phyloP scores from a whole-genome alignment of 92 coral and sea anemone genomes.

The Montipora capitata region DNA sequence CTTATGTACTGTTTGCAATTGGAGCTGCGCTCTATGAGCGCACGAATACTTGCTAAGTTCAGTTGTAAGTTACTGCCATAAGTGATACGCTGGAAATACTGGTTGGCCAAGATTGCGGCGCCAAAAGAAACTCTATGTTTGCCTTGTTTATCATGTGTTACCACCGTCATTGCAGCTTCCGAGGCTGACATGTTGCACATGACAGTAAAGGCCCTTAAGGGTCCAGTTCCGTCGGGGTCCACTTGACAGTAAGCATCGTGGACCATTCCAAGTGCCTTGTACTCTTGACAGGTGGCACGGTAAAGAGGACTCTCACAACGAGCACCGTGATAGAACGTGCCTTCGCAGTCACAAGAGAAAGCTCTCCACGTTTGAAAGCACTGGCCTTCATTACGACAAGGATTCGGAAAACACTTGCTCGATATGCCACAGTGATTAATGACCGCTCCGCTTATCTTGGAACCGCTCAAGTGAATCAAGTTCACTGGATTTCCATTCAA shows the following conservation, averaged over 20 bases:
- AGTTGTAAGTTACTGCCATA: conserved; percentile 57
- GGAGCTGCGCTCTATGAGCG: conserved; percentile 79
- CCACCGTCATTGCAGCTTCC: conserved; percentile 77
- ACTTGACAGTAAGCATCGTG: conserved; percentile 92
- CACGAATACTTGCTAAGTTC: conserved; percentile 74
- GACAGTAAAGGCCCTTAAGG: conserved; percentile 78
- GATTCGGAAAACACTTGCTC: conserved; percentile 87
- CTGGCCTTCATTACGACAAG: conserved; percentile 82
- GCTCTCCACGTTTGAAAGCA: conserved; percentile 83
- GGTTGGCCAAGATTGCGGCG: conserved; percentile 32
- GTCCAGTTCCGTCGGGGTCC: conserved; percentile 92
- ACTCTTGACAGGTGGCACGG: conserved; percentile 92
- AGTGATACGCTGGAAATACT: conserved; percentile 77
- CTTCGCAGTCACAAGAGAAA: conserved; percentile 87
- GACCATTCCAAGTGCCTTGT: conserved; percentile 88
- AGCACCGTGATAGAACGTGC: conserved; percentile 85
- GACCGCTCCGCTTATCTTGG: conserved; percentile 62
- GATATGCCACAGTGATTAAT: conserved; percentile 66
- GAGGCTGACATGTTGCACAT: conserved; percentile 93
- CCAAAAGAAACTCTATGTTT: conserved; percentile 52
- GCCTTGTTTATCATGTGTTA: conserved; percentile 79
- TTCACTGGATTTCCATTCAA: conserved; percentile 73
- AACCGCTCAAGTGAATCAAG: conserved; percentile 41
- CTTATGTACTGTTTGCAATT: conserved; percentile 90
- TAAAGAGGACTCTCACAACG: conserved; percentile 87